phyloP scores from a whole-genome alignment of 2,113 vertebrate species.

The Amphiprion ocellaris region DNA sequence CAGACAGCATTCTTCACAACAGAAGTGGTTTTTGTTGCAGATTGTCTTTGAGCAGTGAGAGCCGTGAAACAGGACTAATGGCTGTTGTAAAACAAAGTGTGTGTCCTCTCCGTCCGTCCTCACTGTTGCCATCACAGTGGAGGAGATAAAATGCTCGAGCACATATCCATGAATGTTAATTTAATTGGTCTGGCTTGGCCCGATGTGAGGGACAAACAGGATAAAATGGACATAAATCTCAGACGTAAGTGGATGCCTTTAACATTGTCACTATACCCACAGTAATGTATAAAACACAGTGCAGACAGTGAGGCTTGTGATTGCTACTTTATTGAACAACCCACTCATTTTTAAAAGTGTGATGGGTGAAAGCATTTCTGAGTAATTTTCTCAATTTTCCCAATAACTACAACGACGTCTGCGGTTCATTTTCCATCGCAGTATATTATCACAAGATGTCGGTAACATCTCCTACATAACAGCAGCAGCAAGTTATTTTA shows the following conservation, averaged over 20 bases:
- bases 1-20: neutral
- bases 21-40: slow-evolving; percentile 1
- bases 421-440: slow-evolving; percentile 1
- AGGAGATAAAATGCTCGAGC: slow-evolving; percentile 59
- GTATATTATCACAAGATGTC: slow-evolving; percentile 4
- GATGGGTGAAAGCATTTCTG: slow-evolving; percentile 17
- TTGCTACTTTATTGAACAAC: slow-evolving; percentile 27
- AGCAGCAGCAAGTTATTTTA: slow-evolving; percentile 49
- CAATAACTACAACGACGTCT: slow-evolving; percentile 16
- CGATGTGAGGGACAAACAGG: slow-evolving; percentile 56
- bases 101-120: slow-evolving; percentile 67
- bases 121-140: slow-evolving; percentile 28
- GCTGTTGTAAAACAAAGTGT: slow-evolving; percentile 67
- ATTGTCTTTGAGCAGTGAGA: slow-evolving; percentile 34
- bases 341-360: slow-evolving; percentile 18
- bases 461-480: slow-evolving; percentile 46
- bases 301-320: slow-evolving; percentile 5
- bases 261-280: slow-evolving; percentile 7
- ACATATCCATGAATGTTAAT: slow-evolving; percentile 71
- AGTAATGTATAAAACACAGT: neutral
- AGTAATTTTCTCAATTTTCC: slow-evolving; percentile 25
- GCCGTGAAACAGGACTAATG: slow-evolving; percentile 62
- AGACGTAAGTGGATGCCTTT: slow-evolving; percentile 36
- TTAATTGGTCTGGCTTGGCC: slow-evolving; percentile 46
- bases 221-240: slow-evolving; percentile 50